Evolutionary conservation across 2,797 vertebrate genomes (phyloP), one percentile per base, ranked within the genome.

Genomic region (Margarornis squamiger): DNA sequence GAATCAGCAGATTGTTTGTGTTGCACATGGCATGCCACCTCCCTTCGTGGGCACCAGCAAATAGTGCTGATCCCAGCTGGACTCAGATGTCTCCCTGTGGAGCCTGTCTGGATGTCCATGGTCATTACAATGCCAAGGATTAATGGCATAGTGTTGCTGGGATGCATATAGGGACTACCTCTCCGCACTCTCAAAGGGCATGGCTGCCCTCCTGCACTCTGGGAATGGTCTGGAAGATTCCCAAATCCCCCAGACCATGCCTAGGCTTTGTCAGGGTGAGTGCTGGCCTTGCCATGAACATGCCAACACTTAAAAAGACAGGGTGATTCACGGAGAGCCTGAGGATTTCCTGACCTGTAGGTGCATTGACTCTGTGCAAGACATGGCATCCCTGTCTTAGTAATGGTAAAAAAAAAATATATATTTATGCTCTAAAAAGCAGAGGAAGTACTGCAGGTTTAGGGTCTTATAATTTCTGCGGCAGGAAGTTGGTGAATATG

Each of bases 151-250:
- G 10, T 10, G 3, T 71, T 14, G 3, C 17, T 74, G 18, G 39
- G 0, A 0, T 68, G 22, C 14, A 2, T 8, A 6, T 9, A 76
- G 46, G 27, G 57, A 14, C 34, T 76, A 46, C 30, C n/a, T 36
- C 22, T 36, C 45, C 71, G 20, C 13, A 3, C 7, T 20, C 14
- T 71, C 29, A 41, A 39, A n/a, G 30, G 57, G 21, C 1, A 6
- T 57, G 45, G 15, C 41, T 93, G 61, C 54, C 20, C 14, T 82
- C 24, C 36, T 76, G 29, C 34, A 43, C 43, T 6, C 55, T 30
- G 12, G 26, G 16, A 59, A 24, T 0, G 0, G n/a, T 72, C 22
- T 46, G 45, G 45, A 22, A 46, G 20, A 12, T 66, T 88, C 48
- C 48, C 11, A 59, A 20, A 57, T 67, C 8, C 45, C 45, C 21